phyloP scores from a whole-genome alignment of 2,888 invertebrate species.

The Cordylochernes scorpioides region DNA sequence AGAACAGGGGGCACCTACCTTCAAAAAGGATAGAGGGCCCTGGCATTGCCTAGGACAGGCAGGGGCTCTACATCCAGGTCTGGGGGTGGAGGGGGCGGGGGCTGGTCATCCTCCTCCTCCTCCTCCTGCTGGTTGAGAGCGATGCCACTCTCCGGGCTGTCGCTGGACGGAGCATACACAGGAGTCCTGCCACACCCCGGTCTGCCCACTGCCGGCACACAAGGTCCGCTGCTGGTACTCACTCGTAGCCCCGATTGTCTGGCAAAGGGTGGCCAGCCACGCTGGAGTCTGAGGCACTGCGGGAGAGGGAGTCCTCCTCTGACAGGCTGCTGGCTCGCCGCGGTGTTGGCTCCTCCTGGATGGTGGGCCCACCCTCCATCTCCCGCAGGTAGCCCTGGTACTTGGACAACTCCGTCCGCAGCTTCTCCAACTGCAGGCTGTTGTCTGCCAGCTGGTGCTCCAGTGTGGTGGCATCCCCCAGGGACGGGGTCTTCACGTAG shows the following conservation, averaged over 20 bases:
- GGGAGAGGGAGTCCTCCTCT: constrained; percentile 54
- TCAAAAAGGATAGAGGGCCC: constrained; percentile 88
- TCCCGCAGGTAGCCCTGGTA: constrained; percentile 47
- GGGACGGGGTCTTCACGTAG: constrained; percentile 75
- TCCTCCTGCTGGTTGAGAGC: constrained; percentile 55
- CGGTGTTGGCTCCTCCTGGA: too few relatives aligned
- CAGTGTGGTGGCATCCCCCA: constrained; percentile 79
- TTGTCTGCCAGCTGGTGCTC: constrained; percentile 85
- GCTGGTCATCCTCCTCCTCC: constrained; percentile 22
- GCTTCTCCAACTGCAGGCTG: constrained; percentile 64
- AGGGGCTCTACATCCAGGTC: constrained; percentile 31
- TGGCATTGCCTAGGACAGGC: constrained; percentile 69
- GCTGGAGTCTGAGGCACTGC: constrained; percentile 72
- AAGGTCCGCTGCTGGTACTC: too few relatives aligned
- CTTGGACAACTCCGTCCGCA: constrained; percentile 54
- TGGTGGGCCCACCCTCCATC: constrained; percentile 30
- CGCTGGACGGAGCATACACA: too few relatives aligned
- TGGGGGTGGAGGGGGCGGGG: too few relatives aligned
- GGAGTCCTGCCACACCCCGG: background rate
- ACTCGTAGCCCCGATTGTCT: too few relatives aligned
- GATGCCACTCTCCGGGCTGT: constrained; percentile 69
- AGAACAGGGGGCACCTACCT: constrained; percentile 33
- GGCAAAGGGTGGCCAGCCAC: constrained; percentile 45
- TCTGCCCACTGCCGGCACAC: too few relatives aligned
- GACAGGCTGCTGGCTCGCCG: constrained; percentile 17